A percentile compares a stretch with the other conserved stretches of the same genome.
These are phyloP conservation scores for Stictonetta naevosa DNA, from an alignment of 2,113 vertebrate species.

Conservation along the genomic window DNA sequence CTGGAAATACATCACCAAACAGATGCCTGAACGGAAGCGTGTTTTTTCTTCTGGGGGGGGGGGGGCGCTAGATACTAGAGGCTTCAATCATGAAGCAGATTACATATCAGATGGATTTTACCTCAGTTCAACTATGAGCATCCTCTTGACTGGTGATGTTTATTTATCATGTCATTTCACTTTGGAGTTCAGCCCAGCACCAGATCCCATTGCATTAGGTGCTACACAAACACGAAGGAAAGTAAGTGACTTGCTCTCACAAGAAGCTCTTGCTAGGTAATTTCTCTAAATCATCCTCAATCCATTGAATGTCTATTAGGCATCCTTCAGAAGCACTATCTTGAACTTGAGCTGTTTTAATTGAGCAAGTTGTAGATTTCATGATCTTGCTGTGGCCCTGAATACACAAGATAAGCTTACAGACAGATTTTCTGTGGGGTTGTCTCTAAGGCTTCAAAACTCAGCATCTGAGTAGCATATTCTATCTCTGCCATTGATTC, in stretches of 20 bases:
- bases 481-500: neutral
- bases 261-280: neutral
- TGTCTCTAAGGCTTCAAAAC: neutral
- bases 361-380: neutral
- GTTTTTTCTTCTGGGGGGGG: too few relatives aligned
- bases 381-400: neutral
- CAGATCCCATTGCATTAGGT: neutral
- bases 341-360: neutral
- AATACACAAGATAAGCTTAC: neutral
- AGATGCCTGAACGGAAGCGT: neutral
- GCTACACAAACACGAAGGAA: neutral
- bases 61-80: neutral
- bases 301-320: neutral
- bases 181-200: neutral
- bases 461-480: neutral
- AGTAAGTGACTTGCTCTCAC: neutral
- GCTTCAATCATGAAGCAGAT: neutral
- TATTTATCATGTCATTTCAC: neutral
- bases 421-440: neutral
- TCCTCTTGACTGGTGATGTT: neutral
- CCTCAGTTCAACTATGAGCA: neutral
- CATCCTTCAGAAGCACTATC: neutral
- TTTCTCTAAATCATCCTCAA: neutral
- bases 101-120: neutral
- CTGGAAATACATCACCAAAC: slow-evolving; percentile 9